A percentile compares a stretch with the other conserved stretches of the same genome.
Conservation (phyloP, 2,113 vertebrate genomes). For the Malurus alboscapulatus region DNA sequence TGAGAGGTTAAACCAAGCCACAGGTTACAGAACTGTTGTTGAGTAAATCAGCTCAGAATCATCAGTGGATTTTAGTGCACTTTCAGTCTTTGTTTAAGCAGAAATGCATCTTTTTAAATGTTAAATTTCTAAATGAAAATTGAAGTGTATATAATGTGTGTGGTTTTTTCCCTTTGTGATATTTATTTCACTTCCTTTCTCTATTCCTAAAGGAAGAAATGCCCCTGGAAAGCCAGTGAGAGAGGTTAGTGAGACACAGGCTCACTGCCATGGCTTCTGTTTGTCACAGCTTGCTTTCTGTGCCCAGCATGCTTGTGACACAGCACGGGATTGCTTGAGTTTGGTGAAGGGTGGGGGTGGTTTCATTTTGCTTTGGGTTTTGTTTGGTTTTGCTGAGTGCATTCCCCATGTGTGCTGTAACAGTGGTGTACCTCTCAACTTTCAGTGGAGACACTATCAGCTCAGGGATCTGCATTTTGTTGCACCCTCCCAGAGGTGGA, state of each 20-base stretch:
- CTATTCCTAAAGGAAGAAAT: constrained; percentile 88
- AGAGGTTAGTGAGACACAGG: constrained; percentile 90
- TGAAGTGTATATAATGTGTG: neutral
- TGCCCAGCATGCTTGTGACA: constrained; percentile 73
- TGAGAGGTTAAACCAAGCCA: neutral
- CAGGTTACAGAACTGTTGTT: neutral
- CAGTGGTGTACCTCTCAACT: constrained; percentile 68
- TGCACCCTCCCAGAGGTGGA: constrained; percentile 2
- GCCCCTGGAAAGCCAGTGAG: constrained; percentile 92
- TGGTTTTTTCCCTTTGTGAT: constrained; percentile 66
- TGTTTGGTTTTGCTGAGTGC: constrained; percentile 68
- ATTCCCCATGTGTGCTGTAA: constrained; percentile 58
- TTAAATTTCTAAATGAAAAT: neutral
- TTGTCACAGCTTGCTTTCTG: constrained; percentile 75
- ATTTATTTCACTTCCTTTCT: constrained; percentile 72
- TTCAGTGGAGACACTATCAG: constrained; percentile 25
- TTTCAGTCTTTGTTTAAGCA: neutral
- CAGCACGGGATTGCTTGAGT: constrained; percentile 61
- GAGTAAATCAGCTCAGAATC: constrained; percentile 16
- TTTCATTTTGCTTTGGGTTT: neutral
- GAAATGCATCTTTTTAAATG: neutral
- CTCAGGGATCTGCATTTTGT: neutral
- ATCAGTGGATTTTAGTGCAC: constrained; percentile 31
- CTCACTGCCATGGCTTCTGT: constrained; percentile 78
- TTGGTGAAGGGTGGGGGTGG: neutral